Conservation (phyloP, 2,888 invertebrate genomes). For the Isotomurus palustris region DNA sequence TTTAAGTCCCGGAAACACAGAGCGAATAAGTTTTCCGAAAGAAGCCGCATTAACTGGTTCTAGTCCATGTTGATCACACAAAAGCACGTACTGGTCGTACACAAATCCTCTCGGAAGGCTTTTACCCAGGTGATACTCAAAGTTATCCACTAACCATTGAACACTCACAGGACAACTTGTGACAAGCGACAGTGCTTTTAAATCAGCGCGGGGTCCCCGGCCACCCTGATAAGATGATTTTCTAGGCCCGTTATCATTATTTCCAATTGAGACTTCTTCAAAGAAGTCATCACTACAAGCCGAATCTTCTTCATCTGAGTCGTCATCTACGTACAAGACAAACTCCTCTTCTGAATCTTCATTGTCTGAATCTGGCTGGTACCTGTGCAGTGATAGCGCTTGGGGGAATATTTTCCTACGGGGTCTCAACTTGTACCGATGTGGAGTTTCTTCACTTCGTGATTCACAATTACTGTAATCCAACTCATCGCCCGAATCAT, state of each 20-base stretch:
- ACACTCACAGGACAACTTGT: slow-evolving; percentile 30
- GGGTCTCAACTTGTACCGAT: background rate
- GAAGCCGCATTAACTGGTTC: slow-evolving; percentile 10
- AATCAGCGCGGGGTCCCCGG: background rate
- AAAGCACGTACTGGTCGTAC: slow-evolving; percentile 24
- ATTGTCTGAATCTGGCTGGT: background rate
- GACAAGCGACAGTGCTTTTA: slow-evolving; percentile 4
- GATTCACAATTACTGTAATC: background rate
- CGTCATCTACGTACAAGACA: background rate
- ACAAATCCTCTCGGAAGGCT: slow-evolving; percentile 28
- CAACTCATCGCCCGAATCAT: background rate
- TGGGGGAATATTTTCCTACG: background rate
- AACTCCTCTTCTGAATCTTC: background rate
- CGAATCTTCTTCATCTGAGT: background rate
- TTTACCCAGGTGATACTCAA: slow-evolving; percentile 25
- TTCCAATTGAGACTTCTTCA: background rate
- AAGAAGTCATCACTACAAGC: background rate
- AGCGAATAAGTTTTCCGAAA: slow-evolving; percentile 8
- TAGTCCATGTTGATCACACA: slow-evolving; percentile 18
- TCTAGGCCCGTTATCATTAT: background rate
- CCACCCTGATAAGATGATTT: background rate
- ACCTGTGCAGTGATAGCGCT: background rate
- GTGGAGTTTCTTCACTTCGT: background rate
- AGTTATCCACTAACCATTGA: slow-evolving; percentile 28
- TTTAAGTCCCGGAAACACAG: slow-evolving; percentile 9